These are phyloP conservation scores for Cheilosia grossa DNA, from an alignment of 2,888 invertebrate genomes.

Conservation along the genomic window DNA sequence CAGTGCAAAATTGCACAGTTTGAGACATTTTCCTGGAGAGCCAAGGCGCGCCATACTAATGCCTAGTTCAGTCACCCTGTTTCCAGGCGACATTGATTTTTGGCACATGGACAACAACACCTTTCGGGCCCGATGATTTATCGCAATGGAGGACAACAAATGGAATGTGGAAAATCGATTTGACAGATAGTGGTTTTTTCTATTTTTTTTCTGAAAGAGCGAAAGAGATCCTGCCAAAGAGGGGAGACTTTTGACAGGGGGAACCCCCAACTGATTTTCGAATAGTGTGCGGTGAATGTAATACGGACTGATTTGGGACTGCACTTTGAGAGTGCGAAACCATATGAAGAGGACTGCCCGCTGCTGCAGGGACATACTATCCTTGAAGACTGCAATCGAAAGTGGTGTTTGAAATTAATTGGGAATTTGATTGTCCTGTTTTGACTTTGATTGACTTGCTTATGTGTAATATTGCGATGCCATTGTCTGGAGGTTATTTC, in stretches of 20 bases:
- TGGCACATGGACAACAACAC: constrained; percentile 74
- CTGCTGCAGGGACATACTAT: constrained; percentile 58
- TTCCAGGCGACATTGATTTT: constrained; percentile 25
- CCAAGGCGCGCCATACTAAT: constrained; percentile 31
- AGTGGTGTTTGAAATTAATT: constrained; percentile 73
- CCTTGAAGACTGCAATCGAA: constrained; percentile 59
- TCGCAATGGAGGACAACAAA: constrained; percentile 42
- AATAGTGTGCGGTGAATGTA: neutral
- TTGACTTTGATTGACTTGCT: constrained; percentile 71
- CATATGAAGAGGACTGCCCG: constrained; percentile 54
- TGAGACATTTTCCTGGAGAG: constrained; percentile 44
- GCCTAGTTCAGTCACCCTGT: constrained; percentile 51
- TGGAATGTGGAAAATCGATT: constrained; percentile 64
- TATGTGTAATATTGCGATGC: constrained; percentile 51
- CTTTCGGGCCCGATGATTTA: constrained; percentile 56
- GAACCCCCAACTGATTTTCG: constrained; percentile 45
- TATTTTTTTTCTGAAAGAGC: constrained; percentile 26
- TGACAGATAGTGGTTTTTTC: constrained; percentile 73
- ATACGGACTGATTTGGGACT: constrained; percentile 34
- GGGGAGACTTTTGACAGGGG: constrained; percentile 27
- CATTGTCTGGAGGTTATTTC: constrained; percentile 38
- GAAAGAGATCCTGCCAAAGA: constrained; percentile 16
- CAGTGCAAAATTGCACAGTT: constrained; percentile 74
- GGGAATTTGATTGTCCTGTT: constrained; percentile 72
- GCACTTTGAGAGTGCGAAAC: constrained; percentile 62